These are phyloP conservation scores for Anoncus sp. DNA, from an alignment of 2,888 invertebrate species.

Conservation along the genomic window DNA sequence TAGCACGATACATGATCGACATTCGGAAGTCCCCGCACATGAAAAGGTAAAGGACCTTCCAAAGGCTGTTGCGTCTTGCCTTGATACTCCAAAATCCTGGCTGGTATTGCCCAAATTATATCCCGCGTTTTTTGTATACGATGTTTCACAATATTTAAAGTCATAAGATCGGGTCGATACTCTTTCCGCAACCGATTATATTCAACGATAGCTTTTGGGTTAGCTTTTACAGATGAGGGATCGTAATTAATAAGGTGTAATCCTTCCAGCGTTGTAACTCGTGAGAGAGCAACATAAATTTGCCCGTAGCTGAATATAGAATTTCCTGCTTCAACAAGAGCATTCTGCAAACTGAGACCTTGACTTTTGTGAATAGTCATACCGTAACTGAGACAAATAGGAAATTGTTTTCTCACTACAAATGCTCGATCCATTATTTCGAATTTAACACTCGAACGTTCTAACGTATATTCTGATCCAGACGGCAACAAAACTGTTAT, in stretches of 20 bases:
- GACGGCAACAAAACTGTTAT: conserved; percentile 62
- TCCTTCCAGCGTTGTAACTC: conserved; percentile 62
- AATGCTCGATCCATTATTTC: background rate
- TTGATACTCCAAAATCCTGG: conserved; percentile 21
- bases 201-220: conserved; percentile 56
- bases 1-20: conserved; percentile 49
- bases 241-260: conserved; percentile 68
- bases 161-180: conserved; percentile 53
- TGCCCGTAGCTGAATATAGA: conserved; percentile 64
- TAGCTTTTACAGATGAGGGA: conserved; percentile 56
- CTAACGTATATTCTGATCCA: background rate
- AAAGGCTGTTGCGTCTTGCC: no score
- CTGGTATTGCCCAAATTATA: conserved; percentile 33
- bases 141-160: conserved; percentile 13
- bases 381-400: background rate
- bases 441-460: background rate
- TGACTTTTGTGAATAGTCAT: conserved; percentile 48
- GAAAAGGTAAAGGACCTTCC: no score
- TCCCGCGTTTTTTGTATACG: conserved; percentile 32
- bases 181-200: conserved; percentile 64
- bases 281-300: conserved; percentile 66
- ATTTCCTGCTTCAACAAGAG: conserved; percentile 66
- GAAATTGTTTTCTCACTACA: background rate
- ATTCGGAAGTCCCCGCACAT: conserved; percentile 38
- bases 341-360: conserved; percentile 66